phyloP scores from a whole-genome alignment of 2,888 invertebrate genomes.

The Unio delphinus region DNA sequence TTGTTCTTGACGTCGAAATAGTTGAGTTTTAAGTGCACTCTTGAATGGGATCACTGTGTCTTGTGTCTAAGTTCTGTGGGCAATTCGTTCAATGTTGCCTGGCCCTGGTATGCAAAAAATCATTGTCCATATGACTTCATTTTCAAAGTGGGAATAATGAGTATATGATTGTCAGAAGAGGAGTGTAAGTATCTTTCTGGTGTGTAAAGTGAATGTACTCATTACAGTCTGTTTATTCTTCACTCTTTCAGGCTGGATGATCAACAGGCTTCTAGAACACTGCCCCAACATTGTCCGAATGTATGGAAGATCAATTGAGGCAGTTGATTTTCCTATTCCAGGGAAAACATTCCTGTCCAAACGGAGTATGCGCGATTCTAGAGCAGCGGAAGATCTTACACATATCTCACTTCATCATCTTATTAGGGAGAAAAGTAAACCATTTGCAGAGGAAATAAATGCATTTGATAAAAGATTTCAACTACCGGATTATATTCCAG shows the following conservation, averaged over 20 bases:
- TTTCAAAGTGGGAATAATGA: too few species aligned
- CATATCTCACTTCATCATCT: constrained; percentile 30
- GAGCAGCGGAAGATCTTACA: constrained; percentile 20
- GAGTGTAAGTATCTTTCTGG: too few species aligned
- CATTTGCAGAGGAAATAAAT: constrained; percentile 10
- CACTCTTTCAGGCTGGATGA: constrained; percentile 19
- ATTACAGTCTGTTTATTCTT: not conserved
- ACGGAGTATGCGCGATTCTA: constrained; percentile 9
- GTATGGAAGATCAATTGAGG: constrained; percentile 43
- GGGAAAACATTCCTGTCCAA: constrained; percentile 13
- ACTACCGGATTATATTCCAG: constrained; percentile 6
- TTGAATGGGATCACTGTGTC: too few species aligned
- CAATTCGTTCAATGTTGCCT: too few species aligned
- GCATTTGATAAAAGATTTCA: constrained; percentile 25
- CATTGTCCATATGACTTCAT: too few species aligned
- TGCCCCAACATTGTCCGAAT: constrained; percentile 48
- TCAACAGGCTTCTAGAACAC: constrained; percentile 21
- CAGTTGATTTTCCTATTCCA: constrained; percentile 50
- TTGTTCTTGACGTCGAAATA: too few species aligned
- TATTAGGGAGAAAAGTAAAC: constrained; percentile 21
- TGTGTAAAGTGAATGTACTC: not conserved
- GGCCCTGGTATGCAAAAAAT: too few species aligned
- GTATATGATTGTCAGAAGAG: too few species aligned
- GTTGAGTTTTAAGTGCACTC: too few species aligned
- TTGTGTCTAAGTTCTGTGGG: too few species aligned